Conservation (phyloP, 2,113 vertebrate genomes). For the Lepus americanus region DNA sequence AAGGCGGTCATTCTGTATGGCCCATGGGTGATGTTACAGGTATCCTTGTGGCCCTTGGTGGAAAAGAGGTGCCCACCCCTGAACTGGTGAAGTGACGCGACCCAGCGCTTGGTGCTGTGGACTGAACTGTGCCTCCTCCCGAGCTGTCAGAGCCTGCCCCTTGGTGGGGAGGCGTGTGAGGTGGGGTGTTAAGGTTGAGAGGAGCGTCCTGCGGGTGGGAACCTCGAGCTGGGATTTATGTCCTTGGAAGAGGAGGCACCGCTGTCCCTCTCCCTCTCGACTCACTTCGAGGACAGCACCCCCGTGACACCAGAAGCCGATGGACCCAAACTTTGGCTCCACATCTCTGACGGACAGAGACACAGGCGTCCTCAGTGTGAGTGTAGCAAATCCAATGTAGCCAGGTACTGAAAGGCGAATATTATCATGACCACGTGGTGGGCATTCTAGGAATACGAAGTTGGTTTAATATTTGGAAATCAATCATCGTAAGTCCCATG, state of each 20-base stretch:
- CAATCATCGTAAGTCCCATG: neutral
- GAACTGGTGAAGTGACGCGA: neutral
- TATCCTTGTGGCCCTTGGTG: too few species aligned
- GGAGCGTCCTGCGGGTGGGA: too few species aligned
- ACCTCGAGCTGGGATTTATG: neutral
- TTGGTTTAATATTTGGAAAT: conserved; percentile 51
- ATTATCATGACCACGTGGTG: neutral
- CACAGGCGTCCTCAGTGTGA: neutral
- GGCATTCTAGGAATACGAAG: neutral
- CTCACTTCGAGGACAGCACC: neutral
- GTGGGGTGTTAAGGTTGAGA: neutral
- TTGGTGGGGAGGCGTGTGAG: neutral
- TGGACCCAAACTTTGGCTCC: neutral
- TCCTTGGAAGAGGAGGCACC: neutral
- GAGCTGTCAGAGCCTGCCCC: too few species aligned
- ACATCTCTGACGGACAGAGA: neutral
- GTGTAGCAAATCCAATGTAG: neutral
- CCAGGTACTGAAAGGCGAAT: neutral
- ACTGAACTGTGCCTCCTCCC: too few species aligned
- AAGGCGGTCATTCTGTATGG: too few species aligned
- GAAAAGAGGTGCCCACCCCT: too few species aligned
- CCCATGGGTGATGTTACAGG: too few species aligned
- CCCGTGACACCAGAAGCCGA: neutral
- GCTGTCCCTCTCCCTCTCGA: neutral
- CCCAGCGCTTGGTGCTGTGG: neutral